Base-by-base conservation (phyloP, 2,888 invertebrate species). In the Mactromeris polynyma region DNA sequence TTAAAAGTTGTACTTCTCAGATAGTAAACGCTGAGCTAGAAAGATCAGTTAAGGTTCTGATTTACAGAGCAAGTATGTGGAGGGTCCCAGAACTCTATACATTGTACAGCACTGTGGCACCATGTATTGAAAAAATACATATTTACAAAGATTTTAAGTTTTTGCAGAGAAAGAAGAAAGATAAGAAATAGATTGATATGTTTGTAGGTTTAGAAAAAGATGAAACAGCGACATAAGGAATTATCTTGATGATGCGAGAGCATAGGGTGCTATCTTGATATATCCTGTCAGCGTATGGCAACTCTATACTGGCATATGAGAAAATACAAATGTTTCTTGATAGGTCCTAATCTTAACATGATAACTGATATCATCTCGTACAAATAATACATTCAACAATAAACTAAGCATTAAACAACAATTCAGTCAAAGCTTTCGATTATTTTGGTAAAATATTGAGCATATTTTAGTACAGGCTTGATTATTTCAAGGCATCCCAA, bases 311-410 rank as follows among this genome's bases (percentile, higher is more conserved):
- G 85, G 73, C 87, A 86, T 83, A 86, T 85, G 90, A 90, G 78
- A 88, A 46, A 51, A 87, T 83, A 90, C 90, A 90, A 90, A 85
- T 90, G 90, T 83, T 88, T 80, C 64, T 33, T 33, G 73, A 73
- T 73, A 36, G 73, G 73, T 78, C 38, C n/a, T 79, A 42, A 40
- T 79, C 79, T 79, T 31, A 46, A 42, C 79, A 42, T 79, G 79
- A 79, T 40, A 40, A 31, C 42, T 26, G 73, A 42, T 79, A 46
- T 40, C 46, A 40, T 79, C 79, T 79, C 9, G 26, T 38, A 79
- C 79, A 79, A 46, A 73, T 73, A 73, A 73, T 73, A 73, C 36
- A 19, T 73, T 73, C 36, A 33, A 73, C 73, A 73, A 73, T 73
- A 73, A 64, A 64, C 26, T 64, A n/a, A 26, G 58, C 58, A 64